Percentiles rank a stretch among this genome's conserved stretches.
These are phyloP conservation scores for Gobio gobio DNA, from an alignment of 2,113 vertebrate genomes.

Conservation along the genomic window DNA sequence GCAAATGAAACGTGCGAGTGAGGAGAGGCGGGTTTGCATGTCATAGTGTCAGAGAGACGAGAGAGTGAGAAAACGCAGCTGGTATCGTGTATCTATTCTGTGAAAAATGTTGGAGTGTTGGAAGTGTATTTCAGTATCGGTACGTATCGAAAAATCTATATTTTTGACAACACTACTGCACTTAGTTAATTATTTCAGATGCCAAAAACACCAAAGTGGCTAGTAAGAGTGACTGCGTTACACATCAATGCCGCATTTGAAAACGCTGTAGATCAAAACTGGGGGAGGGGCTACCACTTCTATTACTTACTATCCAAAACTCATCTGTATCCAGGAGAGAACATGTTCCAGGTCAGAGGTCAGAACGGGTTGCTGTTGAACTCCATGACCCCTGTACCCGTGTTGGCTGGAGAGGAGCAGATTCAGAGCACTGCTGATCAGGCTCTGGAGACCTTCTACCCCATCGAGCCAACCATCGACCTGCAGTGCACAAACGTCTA, in stretches of 20 bases:
- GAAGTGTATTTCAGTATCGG: no score
- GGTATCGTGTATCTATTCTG: no score
- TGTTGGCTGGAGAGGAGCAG: slow-evolving; percentile 80
- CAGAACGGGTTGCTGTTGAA: slow-evolving; percentile 77
- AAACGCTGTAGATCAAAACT: neutral
- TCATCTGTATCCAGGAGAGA: slow-evolving; percentile 74
- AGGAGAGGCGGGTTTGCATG: no score
- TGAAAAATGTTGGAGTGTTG: no score
- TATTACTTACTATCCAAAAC: neutral
- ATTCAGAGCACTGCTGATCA: slow-evolving; percentile 77
- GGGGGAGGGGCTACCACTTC: neutral
- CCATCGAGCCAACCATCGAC: slow-evolving; percentile 88
- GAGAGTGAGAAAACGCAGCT: no score
- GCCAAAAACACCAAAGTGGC: no score
- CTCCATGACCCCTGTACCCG: slow-evolving; percentile 78
- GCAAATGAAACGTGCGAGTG: no score
- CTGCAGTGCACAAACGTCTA: slow-evolving; percentile 83
- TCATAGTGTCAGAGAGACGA: no score
- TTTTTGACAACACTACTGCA: no score
- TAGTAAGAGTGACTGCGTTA: no score
- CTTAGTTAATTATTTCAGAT: no score
- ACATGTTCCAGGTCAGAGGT: slow-evolving; percentile 86
- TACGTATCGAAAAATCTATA: no score
- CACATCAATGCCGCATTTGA: neutral
- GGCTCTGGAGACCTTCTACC: slow-evolving; percentile 84